These are phyloP conservation scores for Erebia epiphron DNA, from an alignment of 2,888 invertebrate genomes.

Conservation along the genomic window DNA sequence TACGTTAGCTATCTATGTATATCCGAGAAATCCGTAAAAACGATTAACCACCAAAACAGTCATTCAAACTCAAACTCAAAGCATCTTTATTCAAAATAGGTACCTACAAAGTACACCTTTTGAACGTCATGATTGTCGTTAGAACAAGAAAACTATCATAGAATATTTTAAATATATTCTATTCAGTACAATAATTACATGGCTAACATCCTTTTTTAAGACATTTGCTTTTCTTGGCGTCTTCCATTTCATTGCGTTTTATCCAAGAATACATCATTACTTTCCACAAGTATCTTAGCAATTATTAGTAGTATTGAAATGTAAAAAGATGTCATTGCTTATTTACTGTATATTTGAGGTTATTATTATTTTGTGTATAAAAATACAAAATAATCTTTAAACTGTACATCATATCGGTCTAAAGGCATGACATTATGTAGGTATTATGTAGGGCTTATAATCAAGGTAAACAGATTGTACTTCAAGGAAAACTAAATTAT, in stretches of 20 bases:
- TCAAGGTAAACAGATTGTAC: neutral
- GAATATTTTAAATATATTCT: too few species aligned
- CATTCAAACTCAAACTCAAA: too few species aligned
- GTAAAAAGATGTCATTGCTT: too few species aligned
- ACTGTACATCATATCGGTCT: too few species aligned
- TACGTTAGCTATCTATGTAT: neutral
- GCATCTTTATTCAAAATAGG: too few species aligned
- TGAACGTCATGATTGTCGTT: too few species aligned
- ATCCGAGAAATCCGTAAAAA: neutral
- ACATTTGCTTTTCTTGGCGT: neutral
- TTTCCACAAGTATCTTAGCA: neutral
- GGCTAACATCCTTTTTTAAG: too few species aligned
- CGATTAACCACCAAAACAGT: neutral
- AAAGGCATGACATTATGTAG: neutral
- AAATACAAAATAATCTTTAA: too few species aligned
- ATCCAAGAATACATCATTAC: neutral
- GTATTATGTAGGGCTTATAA: neutral
- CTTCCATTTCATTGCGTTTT: neutral
- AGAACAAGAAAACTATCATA: neutral
- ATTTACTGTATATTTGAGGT: too few species aligned
- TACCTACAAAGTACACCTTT: too few species aligned
- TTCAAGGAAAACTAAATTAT: neutral
- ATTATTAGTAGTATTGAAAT: neutral
- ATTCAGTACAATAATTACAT: too few species aligned
- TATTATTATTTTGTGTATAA: too few species aligned